Evolutionary conservation across 1,140 invertebrate species (phyloP).

Genomic region (Dufourea novaeangliae): DNA sequence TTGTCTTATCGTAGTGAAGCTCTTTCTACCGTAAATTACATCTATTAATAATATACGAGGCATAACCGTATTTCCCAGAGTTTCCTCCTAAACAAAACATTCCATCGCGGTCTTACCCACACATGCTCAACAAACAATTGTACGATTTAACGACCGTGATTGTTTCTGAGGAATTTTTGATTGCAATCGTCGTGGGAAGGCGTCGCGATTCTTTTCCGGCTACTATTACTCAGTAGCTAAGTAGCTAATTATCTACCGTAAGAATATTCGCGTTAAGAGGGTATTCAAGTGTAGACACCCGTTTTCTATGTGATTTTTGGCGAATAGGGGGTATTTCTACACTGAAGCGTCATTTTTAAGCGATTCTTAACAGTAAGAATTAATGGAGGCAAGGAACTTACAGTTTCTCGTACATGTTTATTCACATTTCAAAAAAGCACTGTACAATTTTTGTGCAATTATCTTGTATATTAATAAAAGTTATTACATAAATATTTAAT

Average conservation of each 20-base stretch:
- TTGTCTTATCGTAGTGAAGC: not conserved
- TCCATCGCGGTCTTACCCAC: slow-evolving; percentile 13
- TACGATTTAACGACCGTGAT: slow-evolving; percentile 44
- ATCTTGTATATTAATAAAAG: too few relatives aligned
- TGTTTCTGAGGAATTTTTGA: slow-evolving; percentile 47
- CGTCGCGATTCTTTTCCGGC: slow-evolving; percentile 29
- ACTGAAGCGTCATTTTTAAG: not conserved
- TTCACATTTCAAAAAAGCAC: too few relatives aligned
- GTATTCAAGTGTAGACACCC: slow-evolving; percentile 39
- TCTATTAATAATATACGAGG: slow-evolving; percentile 40
- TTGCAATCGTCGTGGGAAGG: slow-evolving; percentile 55
- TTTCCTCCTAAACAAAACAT: slow-evolving; percentile 54
- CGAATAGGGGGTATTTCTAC: slow-evolving; percentile 42
- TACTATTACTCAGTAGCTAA: slow-evolving; percentile 64
- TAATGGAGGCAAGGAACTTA: too few relatives aligned
- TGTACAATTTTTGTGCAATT: too few relatives aligned
- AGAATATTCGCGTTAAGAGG: slow-evolving; percentile 20
- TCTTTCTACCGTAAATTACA: not conserved
- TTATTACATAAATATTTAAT: too few relatives aligned
- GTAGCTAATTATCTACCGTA: slow-evolving; percentile 49
- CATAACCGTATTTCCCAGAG: slow-evolving; percentile 58
- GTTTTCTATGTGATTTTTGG: slow-evolving; percentile 30
- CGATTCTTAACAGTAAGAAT: too few relatives aligned
- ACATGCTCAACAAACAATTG: not conserved
- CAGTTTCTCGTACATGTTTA: too few relatives aligned